phyloP scores from a whole-genome alignment of 2,888 invertebrate species.

The Cerceris ruficornis region DNA sequence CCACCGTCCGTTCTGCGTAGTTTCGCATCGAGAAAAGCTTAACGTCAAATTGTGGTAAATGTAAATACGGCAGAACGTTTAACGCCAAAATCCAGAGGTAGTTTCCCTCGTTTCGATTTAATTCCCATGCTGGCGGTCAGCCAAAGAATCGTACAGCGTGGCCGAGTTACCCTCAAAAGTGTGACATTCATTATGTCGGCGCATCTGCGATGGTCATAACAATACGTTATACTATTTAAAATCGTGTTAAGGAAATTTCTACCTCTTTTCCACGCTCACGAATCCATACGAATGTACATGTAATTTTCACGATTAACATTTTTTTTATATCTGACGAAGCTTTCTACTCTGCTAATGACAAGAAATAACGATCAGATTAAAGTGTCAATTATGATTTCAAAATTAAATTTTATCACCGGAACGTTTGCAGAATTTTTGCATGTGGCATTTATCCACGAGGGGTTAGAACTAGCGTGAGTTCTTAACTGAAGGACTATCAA shows the following conservation, averaged over 20 bases:
- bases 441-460: too few species aligned
- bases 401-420: too few species aligned
- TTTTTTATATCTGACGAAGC: neutral
- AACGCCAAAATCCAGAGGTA: slow-evolving; percentile 25
- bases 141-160: slow-evolving; percentile 42
- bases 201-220: slow-evolving; percentile 5
- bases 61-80: slow-evolving; percentile 33
- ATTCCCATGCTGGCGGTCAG: slow-evolving; percentile 45
- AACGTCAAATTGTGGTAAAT: slow-evolving; percentile 8
- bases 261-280: neutral
- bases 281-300: slow-evolving; percentile 1
- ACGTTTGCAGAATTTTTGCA: too few species aligned
- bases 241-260: slow-evolving; percentile 13
- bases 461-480: too few species aligned
- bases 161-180: slow-evolving; percentile 19
- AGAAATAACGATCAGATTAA: too few species aligned
- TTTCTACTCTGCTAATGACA: too few species aligned
- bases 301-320: neutral
- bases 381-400: too few species aligned
- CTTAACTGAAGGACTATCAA: too few species aligned
- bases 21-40: slow-evolving; percentile 4
- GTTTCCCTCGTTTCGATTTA: slow-evolving; percentile 56
- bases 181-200: slow-evolving; percentile 32
- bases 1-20: neutral
- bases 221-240: slow-evolving; percentile 7